Evolutionary conservation across 1,140 invertebrate species (phyloP).

Genomic region (Camponotus floridanus): DNA sequence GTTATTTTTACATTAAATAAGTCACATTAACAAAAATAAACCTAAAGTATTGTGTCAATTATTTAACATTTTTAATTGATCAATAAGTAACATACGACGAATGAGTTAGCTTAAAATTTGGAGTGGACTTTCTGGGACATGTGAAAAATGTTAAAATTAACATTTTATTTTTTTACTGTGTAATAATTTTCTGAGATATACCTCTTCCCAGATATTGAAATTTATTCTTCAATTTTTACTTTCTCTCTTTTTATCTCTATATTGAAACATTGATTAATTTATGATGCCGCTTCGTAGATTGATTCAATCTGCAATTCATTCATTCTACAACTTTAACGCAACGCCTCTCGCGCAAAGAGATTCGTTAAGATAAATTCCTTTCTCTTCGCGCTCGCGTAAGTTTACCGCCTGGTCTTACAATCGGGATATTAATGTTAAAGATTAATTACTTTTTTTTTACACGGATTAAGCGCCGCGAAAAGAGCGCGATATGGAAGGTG

Average conservation of each 20-base stretch:
- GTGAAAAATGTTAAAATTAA: no score
- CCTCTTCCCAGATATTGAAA: not conserved
- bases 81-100: no score
- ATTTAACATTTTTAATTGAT: no score
- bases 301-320: constrained; percentile 15
- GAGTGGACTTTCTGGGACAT: no score
- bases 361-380: constrained; percentile 38
- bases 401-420: constrained; percentile 12
- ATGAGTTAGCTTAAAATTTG: no score
- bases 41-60: no score
- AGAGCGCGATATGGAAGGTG: not conserved
- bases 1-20: no score
- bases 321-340: constrained; percentile 19
- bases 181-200: not conserved
- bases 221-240: not conserved
- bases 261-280: no score
- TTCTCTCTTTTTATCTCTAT: not conserved
- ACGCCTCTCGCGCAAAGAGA: constrained; percentile 26
- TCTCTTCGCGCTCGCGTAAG: constrained; percentile 4
- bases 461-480: not conserved
- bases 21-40: no score
- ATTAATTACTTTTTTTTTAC: not conserved
- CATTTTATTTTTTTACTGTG: no score
- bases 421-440: constrained; percentile 23
- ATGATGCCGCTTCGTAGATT: no score